A percentile compares a stretch with the other conserved stretches of the same genome.
Evolutionary conservation across 2,888 invertebrate species (phyloP).

Genomic region (Criorhina ranunculi): DNA sequence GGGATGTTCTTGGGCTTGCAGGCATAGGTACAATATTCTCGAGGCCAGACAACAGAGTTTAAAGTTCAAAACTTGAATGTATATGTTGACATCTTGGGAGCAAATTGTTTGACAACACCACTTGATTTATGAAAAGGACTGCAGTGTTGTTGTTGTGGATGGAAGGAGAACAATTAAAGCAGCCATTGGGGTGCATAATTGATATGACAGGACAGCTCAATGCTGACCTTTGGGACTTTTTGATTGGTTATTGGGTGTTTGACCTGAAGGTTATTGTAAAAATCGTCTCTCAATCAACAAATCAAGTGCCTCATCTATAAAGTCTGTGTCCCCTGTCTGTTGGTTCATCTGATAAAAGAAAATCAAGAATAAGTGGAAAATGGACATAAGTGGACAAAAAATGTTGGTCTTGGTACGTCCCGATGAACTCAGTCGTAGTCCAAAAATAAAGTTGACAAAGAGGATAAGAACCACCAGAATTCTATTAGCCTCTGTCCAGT

Average conservation of each 20-base stretch:
- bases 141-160: background rate
- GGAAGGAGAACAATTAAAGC: constrained; percentile 32
- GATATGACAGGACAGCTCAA: background rate
- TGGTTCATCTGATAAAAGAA: too few relatives aligned
- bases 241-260: background rate
- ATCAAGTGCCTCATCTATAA: too few relatives aligned
- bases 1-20: constrained; percentile 12
- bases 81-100: constrained; percentile 47
- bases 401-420: too few relatives aligned
- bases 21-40: constrained; percentile 24
- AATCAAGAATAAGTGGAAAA: too few relatives aligned
- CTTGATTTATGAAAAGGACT: constrained; percentile 38
- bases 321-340: too few relatives aligned
- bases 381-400: too few relatives aligned
- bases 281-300: too few relatives aligned
- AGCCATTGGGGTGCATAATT: background rate
- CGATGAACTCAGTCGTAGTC: too few relatives aligned
- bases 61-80: constrained; percentile 42
- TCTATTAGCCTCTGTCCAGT: too few relatives aligned
- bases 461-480: too few relatives aligned
- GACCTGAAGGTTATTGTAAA: too few relatives aligned
- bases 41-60: constrained; percentile 36
- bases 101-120: constrained; percentile 46
- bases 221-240: background rate
- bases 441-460: too few relatives aligned